A percentile compares a stretch with the other conserved stretches of the same genome.
These are phyloP conservation scores for Rhadina sibilatrix DNA, from an alignment of 2,113 vertebrate genomes.

Conservation along the genomic window DNA sequence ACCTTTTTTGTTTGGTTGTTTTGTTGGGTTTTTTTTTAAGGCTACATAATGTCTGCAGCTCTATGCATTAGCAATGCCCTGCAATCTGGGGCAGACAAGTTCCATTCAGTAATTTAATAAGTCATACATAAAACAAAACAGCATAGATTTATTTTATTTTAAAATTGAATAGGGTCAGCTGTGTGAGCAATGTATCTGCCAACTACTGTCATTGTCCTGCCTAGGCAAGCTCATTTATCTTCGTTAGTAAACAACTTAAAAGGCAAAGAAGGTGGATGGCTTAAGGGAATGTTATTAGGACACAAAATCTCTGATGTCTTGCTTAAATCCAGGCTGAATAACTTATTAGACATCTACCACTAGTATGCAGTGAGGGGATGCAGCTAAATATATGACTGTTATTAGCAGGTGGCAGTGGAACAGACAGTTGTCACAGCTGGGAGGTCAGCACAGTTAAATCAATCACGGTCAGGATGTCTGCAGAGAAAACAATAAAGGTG, in stretches of 20 bases:
- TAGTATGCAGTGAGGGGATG: neutral
- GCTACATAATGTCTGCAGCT: neutral
- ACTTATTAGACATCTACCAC: neutral
- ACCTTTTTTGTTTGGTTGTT: neutral
- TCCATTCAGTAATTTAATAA: constrained; percentile 50
- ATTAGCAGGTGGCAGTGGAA: neutral
- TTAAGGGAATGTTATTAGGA: constrained; percentile 25
- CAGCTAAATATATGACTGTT: neutral
- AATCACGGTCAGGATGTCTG: neutral
- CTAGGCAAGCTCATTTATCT: constrained; percentile 51
- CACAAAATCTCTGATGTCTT: neutral
- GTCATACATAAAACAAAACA: constrained; percentile 11
- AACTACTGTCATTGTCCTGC: constrained; percentile 35
- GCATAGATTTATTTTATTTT: constrained; percentile 47
- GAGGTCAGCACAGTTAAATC: neutral
- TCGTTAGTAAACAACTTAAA: constrained; percentile 52
- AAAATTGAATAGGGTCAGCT: constrained; percentile 27
- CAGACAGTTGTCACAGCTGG: neutral
- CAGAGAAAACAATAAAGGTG: neutral
- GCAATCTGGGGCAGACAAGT: constrained; percentile 20
- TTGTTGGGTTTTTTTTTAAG: neutral
- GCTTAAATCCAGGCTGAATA: neutral
- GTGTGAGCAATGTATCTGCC: constrained; percentile 34
- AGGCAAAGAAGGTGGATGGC: constrained; percentile 14
- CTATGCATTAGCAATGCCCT: neutral